A percentile compares a stretch with the other conserved stretches of the same genome.
phyloP scores from a whole-genome alignment of 1,140 invertebrate genomes.

The Leptinotarsa defecta region DNA sequence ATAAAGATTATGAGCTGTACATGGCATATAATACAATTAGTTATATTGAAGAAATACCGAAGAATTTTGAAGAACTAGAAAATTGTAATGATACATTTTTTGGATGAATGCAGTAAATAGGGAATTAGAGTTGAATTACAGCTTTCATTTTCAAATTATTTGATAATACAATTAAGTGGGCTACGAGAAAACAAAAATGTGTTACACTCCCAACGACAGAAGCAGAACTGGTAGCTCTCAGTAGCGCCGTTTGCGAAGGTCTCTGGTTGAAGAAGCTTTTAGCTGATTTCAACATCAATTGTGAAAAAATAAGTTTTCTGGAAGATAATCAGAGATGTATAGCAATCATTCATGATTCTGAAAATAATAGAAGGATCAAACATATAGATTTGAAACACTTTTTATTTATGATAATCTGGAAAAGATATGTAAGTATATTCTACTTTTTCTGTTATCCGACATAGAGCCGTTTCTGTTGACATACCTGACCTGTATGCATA shows the following conservation, averaged over 20 bases:
- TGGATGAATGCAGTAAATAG: conserved; percentile 55
- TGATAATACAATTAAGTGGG: conserved; percentile 42
- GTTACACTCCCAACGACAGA: conserved; percentile 54
- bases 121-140: conserved; percentile 52
- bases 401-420: conserved; percentile 35
- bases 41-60: conserved; percentile 33
- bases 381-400: conserved; percentile 46
- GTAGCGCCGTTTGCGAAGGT: conserved; percentile 48
- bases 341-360: conserved; percentile 54
- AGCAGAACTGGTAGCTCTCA: conserved; percentile 54
- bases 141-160: too few species aligned
- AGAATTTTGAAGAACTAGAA: conserved; percentile 49
- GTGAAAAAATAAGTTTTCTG: conserved; percentile 6
- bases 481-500: too few species aligned
- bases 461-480: too few species aligned
- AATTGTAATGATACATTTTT: conserved; percentile 36
- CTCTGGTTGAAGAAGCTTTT: conserved; percentile 48
- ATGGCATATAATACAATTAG: conserved; percentile 32
- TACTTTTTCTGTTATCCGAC: too few species aligned
- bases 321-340: conserved; percentile 46
- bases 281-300: conserved; percentile 38
- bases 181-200: conserved; percentile 51
- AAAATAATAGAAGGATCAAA: conserved; percentile 52
- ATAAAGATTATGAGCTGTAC: conserved; percentile 34
- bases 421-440: conserved; percentile 14